Base-by-base conservation (phyloP, 2,113 vertebrate genomes). In the Cyprinodon brontotheroides region DNA sequence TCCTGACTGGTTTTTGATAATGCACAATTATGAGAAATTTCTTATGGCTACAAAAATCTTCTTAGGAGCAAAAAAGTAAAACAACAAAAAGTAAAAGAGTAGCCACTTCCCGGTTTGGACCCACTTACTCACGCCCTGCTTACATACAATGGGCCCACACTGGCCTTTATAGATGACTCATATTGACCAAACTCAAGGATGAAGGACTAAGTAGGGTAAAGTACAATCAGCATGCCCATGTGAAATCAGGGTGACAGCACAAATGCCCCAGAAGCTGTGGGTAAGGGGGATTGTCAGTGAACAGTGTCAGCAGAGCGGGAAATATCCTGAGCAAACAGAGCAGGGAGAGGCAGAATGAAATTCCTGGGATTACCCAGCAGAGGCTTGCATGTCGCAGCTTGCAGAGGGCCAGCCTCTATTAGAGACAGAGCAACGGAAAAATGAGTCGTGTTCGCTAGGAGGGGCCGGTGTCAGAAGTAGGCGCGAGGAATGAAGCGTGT, bases 81-180 rank as follows among this genome's bases (percentile, higher is more conserved):
- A 29, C 76, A 70, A 79, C 17, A 78, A 85, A 88, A 78, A 86
- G 80, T 29, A 80, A 85, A 88, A 78, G 84, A 89, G 80, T 75
- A 72, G 66, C 65, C 72, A 85, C 86, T 89, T 92, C 89, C 91
- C 89, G 86, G 68, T 87, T 37, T 45, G 81, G 74, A 87, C 88
- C 88, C 74, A 83, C 88, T 92, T 92, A 92, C 80, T 91, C 89
- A 89, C 78, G 82, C 85, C 79, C 83, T 81, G 87, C 84, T 87
- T 89, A 71, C 78, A 73, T 75, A 88, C 84, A 90, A 88, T 87
- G 79, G 80, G 82, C 81, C 61, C 68, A 77, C 57, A 75, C 80
- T 80, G 81, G 76, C 81, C 89, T 84, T 82, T 86, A 75, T 79
- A 70, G 78, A 86, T 89, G 82, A 89, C 73, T 89, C 79, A 77